Percentiles rank a stretch among this genome's conserved stretches.
These are phyloP conservation scores for Spinibarbus caldwelli DNA, from an alignment of 2,797 vertebrate genomes.

Conservation along the genomic window DNA sequence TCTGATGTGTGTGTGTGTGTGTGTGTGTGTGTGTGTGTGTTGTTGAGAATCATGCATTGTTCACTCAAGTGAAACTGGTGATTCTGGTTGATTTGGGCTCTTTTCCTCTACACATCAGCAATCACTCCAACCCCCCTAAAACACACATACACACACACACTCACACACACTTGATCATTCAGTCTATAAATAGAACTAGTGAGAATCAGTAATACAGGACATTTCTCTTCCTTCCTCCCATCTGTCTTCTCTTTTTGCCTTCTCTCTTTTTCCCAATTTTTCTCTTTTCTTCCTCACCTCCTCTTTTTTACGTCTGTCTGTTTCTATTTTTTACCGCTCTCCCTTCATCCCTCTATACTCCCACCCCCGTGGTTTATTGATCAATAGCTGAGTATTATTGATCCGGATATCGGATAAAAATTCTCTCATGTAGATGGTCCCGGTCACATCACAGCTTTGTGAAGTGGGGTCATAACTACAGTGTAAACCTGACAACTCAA, in stretches of 20 bases:
- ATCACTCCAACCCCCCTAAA: conserved; percentile 10
- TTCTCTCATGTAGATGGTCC: conserved; percentile 45
- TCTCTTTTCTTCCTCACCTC: background rate
- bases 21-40: background rate
- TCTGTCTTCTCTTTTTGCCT: background rate
- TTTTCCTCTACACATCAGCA: conserved; percentile 35
- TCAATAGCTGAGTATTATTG: conserved; percentile 57
- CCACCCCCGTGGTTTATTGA: conserved; percentile 45
- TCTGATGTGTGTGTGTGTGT: background rate
- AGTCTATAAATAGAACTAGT: conserved; percentile 54
- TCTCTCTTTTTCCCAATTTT: background rate
- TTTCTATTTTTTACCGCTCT: conserved; percentile 21
- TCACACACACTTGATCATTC: conserved; percentile 33
- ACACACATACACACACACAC: conserved; percentile 1
- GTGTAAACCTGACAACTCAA: conserved; percentile 47
- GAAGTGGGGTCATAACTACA: conserved; percentile 50
- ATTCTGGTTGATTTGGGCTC: conserved; percentile 29
- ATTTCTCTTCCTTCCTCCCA: conserved; percentile 8
- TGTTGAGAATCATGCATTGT: background rate
- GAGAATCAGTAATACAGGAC: conserved; percentile 43
- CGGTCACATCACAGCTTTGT: conserved; percentile 37
- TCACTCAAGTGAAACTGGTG: conserved; percentile 1
- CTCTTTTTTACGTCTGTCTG: background rate
- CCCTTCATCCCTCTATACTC: conserved; percentile 17
- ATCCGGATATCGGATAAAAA: conserved; percentile 46